Evolutionary conservation across 2,888 invertebrate genomes (phyloP).

Genomic region (Aspidiotus rigidus): DNA sequence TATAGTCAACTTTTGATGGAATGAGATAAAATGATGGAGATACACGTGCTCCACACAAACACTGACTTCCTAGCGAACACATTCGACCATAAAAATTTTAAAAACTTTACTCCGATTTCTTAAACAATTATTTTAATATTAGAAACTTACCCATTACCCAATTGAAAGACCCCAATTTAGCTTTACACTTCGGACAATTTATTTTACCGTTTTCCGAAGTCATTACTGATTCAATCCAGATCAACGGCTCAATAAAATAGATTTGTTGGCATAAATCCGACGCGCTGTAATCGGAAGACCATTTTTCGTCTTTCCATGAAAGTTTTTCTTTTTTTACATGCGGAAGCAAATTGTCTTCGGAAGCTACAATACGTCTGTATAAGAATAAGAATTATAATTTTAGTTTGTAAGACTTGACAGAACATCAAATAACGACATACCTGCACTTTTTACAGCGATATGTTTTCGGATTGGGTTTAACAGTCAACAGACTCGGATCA

Average conservation of each 20-base stretch:
- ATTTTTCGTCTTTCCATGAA: conserved; percentile 44
- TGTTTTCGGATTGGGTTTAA: conserved; percentile 70
- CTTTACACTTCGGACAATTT: conserved; percentile 72
- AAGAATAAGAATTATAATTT: not conserved
- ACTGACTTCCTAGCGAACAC: conserved; percentile 58
- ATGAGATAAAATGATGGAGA: conserved; percentile 86
- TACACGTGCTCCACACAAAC: conserved; percentile 81
- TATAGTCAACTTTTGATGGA: conserved; percentile 82
- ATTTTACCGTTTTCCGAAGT: conserved; percentile 69
- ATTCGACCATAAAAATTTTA: conserved; percentile 39
- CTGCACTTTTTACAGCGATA: conserved; percentile 76
- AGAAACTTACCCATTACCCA: conserved; percentile 66
- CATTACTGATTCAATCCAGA: conserved; percentile 73
- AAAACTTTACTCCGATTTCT: not conserved
- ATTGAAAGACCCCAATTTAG: conserved; percentile 80
- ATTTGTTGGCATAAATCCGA: conserved; percentile 56
- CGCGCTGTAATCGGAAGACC: conserved; percentile 39
- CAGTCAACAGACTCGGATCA: conserved; percentile 65
- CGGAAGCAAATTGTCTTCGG: conserved; percentile 65
- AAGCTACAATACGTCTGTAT: conserved; percentile 62
- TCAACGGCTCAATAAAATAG: conserved; percentile 78
- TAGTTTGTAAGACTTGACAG: too few species aligned
- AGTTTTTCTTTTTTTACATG: conserved; percentile 53
- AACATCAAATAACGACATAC: conserved; percentile 35
- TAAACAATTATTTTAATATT: not conserved